These are phyloP conservation scores for Gymnoscopelus microlampas DNA, from an alignment of 2,797 vertebrate genomes.

Conservation along the genomic window DNA sequence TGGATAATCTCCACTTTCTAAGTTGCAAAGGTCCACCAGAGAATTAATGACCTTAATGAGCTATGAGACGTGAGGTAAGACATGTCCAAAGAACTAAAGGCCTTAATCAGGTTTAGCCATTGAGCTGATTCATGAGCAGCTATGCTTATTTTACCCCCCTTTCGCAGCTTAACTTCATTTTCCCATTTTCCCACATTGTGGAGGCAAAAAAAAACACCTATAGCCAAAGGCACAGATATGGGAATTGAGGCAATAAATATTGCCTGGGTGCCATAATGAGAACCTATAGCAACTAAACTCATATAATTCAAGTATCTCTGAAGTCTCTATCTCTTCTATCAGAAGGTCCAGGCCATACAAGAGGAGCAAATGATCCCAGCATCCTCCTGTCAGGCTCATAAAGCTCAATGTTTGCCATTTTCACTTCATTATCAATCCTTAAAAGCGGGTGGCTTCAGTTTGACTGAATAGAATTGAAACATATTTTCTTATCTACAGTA, in stretches of 20 bases:
- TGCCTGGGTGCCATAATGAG: conserved; percentile 59
- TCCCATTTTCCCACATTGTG: conserved; percentile 7
- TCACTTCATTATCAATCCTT: conserved; percentile 49
- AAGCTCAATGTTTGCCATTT: conserved; percentile 37
- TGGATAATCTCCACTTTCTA: conserved; percentile 6
- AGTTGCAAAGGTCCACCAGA: conserved; percentile 6
- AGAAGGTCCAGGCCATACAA: conserved; percentile 46
- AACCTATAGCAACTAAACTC: conserved; percentile 51
- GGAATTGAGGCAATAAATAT: conserved; percentile 45
- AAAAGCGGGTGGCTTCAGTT: conserved; percentile 49
- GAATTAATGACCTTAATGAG: conserved; percentile 33
- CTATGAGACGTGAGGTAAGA: background rate
- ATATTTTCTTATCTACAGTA: conserved; percentile 7
- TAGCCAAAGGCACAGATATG: conserved; percentile 32
- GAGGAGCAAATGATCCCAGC: conserved; percentile 47
- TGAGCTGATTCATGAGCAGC: background rate
- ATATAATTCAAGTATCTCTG: conserved; percentile 52
- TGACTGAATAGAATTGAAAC: conserved; percentile 45
- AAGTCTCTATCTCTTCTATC: conserved; percentile 63
- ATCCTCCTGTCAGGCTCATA: conserved; percentile 36
- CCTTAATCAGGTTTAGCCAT: background rate
- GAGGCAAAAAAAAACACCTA: background rate
- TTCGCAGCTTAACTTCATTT: conserved; percentile 3
- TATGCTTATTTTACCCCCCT: conserved; percentile 28
- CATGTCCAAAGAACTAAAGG: too few relatives aligned